Evolutionary conservation across 2,113 vertebrate species (phyloP).

Genomic region (Pedionomus torquatus): DNA sequence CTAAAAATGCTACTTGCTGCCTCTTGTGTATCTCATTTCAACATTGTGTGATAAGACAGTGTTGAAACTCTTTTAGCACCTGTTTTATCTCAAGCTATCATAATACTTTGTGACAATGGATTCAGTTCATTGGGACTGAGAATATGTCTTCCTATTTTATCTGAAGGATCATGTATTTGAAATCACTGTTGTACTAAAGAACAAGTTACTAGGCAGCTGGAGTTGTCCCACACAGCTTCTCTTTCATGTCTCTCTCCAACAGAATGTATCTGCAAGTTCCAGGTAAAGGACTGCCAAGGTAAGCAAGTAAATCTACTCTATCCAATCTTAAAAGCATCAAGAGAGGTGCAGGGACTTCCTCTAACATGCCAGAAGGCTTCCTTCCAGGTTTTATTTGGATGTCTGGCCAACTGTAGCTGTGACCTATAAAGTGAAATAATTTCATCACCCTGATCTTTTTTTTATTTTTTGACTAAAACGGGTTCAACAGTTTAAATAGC

Average conservation of each 20-base stretch:
- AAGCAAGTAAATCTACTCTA: neutral
- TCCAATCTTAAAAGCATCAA: neutral
- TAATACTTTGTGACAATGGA: conserved; percentile 30
- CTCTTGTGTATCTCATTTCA: neutral
- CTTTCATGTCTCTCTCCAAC: neutral
- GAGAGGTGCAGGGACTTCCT: neutral
- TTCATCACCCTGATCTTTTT: neutral
- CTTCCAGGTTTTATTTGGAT: neutral
- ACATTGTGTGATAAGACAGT: neutral
- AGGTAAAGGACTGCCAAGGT: neutral
- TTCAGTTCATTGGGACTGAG: neutral
- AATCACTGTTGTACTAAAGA: neutral
- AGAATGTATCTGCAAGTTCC: neutral
- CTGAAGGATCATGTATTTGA: neutral
- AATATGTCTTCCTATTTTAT: neutral
- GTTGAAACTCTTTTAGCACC: neutral
- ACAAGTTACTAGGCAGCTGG: neutral
- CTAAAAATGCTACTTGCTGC: neutral
- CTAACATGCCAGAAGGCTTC: neutral
- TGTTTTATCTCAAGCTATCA: neutral
- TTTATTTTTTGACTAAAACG: neutral
- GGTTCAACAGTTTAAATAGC: neutral
- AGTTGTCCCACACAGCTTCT: neutral
- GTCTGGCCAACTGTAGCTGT: neutral
- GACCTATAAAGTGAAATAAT: neutral